Percentiles rank a stretch among this genome's conserved stretches.
phyloP scores from a whole-genome alignment of 2,888 invertebrate genomes.

The Tetheella fluctuosa region DNA sequence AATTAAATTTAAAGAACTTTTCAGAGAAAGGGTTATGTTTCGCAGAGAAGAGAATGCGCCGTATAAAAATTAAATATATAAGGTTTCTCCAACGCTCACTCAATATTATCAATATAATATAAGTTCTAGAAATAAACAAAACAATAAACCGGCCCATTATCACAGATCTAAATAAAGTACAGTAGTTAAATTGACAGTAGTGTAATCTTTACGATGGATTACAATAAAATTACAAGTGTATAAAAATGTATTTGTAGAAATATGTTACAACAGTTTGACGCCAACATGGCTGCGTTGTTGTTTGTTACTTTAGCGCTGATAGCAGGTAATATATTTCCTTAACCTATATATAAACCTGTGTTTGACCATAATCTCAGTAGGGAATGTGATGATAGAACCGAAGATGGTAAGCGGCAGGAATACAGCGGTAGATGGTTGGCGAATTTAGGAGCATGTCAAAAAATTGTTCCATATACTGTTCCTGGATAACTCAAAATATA shows the following conservation, averaged over 20 bases:
- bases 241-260: not conserved
- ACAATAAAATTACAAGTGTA: conserved; percentile 8
- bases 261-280: not conserved
- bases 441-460: too few species aligned
- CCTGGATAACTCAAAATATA: too few species aligned
- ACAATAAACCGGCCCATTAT: conserved; percentile 1
- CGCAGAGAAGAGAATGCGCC: too few species aligned
- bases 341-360: not conserved
- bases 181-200: not conserved
- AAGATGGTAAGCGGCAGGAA: too few species aligned
- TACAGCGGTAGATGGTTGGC: too few species aligned
- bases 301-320: conserved; percentile 20
- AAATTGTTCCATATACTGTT: too few species aligned
- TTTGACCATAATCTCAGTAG: too few species aligned
- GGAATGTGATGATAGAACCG: too few species aligned
- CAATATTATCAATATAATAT: not conserved
- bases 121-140: not conserved
- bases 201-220: conserved; percentile 11
- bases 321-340: conserved; percentile 23
- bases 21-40: too few species aligned
- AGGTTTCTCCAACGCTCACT: not conserved
- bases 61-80: too few species aligned
- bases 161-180: not conserved
- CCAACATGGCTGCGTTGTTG: conserved; percentile 22
- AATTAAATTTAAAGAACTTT: too few species aligned